Evolutionary conservation across 2,888 invertebrate species (phyloP), one percentile per base, ranked within the genome.

Genomic region (Sphecodes monilicornis): DNA sequence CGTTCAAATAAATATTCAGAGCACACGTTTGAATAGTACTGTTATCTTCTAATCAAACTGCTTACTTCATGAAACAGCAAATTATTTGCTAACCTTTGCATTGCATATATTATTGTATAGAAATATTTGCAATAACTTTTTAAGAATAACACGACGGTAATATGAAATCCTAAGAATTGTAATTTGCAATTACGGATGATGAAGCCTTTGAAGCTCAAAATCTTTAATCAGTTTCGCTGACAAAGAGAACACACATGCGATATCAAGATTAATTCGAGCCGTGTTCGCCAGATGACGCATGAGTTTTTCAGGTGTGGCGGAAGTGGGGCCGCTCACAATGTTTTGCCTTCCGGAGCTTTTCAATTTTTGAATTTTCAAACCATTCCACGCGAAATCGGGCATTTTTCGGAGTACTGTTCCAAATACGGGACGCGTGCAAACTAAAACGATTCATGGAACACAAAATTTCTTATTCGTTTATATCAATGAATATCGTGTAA

Each of bases 301-400:
- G 32, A 22, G 69, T 68, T 77, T 75, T 74, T 50, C 87, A 88
- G 88, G 87, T 83, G 88, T 87, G 85, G 85, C 88, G 88, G 60
- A 60, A 29, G 18, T 18, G 29, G 29, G 18, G 18, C 3, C n/a
- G n/a, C 54, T 54, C n/a, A 11, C 8, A 50, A 54, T 50, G 50
- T 6, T 50, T 6, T n/a, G 6, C 11, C 54, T n/a, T n/a, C 8
- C 16, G 16, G 11, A 8, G 3, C 11, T n/a, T 54, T 54, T 11
- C 0, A 54, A n/a, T 54, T 54, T 54, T 54, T 3, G 11, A 54
- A 54, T 54, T 54, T 54, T 54, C 54, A 54, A 54, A 54, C 11
- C 6, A 11, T 50, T n/a, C 11, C 10, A n/a, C 11, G 10, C 54
- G n/a, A n/a, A n/a, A 50, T 50, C 22, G n/a, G 1, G n/a, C 10